Base-by-base conservation (phyloP, 2,888 invertebrate genomes). In the Lypha dubia region DNA sequence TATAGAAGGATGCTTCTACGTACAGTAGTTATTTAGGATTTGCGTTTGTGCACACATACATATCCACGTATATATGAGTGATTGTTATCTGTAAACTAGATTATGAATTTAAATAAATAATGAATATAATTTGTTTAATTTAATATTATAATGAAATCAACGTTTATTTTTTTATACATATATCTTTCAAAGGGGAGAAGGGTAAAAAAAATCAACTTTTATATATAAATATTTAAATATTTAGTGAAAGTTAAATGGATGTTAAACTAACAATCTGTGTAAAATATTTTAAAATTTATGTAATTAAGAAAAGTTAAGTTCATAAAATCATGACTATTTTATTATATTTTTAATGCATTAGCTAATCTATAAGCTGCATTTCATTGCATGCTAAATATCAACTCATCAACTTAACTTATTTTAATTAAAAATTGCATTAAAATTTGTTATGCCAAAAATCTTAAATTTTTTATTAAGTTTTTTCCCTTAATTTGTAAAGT, bases 121-220 rank as follows among this genome's bases (percentile, higher is more conserved):
- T 74, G 74, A 63, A 20, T 53, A 32, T 9, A 63, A 63, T 63
- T 28, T 74, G 11, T 53, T 63, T 74, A 28, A 53, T 41, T 53
- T 28, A 49, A 63, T 53, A 17, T 17, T 44, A 28, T 63, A 74
- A 51, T 51, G n/a, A 38, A 22, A 62, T 63, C 28, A 38, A 17
- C 24, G 11, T 11, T 8, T 15, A 20, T n/a, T n/a, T n/a, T n/a
- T n/a, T n/a, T n/a, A n/a, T n/a, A n/a, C n/a, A n/a, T 44, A 38
- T 70, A 58, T 22, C 2, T 17, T 53, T 20, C 11, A 68, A 68
- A 1, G 13, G 24, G 15, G 24, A 22, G 7, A 22, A 22, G 11
- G 9, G 1, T 6, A 32, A 6, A 15, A 32, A 58, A 32, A 32
- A 17, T n/a, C n/a, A n/a, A n/a, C n/a, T n/a, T n/a, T n/a, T 17